Conservation (phyloP, 2,797 vertebrate genomes). For the Hipposideros larvatus region DNA sequence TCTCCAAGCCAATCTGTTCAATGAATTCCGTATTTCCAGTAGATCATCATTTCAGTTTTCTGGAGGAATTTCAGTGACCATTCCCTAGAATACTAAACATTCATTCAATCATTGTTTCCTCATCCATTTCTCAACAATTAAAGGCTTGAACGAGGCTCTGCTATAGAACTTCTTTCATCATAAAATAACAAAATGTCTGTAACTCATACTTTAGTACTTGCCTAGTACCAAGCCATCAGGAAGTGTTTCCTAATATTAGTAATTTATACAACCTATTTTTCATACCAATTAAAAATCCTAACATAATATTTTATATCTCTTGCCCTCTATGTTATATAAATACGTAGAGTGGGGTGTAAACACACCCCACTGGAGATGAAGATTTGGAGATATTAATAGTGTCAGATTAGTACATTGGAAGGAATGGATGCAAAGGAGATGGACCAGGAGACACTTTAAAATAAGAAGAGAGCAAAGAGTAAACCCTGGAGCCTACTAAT, state of each 20-base stretch:
- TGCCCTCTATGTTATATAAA: background rate
- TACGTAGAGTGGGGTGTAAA: background rate
- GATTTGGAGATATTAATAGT: background rate
- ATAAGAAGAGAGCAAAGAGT: background rate
- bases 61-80: background rate
- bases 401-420: background rate
- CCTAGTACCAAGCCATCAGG: background rate
- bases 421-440: background rate
- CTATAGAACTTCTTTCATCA: background rate
- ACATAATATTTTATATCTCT: background rate
- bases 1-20: conserved; percentile 35
- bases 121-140: background rate
- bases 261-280: background rate
- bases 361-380: background rate
- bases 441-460: background rate
- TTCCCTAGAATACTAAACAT: background rate
- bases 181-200: background rate
- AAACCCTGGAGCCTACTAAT: background rate
- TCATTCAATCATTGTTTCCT: background rate
- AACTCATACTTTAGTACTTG: background rate
- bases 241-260: background rate
- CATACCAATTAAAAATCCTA: background rate
- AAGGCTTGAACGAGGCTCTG: background rate
- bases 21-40: background rate
- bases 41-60: background rate